Base-by-base conservation (phyloP, 2,113 vertebrate genomes). In the Chrysochloris asiatica region DNA sequence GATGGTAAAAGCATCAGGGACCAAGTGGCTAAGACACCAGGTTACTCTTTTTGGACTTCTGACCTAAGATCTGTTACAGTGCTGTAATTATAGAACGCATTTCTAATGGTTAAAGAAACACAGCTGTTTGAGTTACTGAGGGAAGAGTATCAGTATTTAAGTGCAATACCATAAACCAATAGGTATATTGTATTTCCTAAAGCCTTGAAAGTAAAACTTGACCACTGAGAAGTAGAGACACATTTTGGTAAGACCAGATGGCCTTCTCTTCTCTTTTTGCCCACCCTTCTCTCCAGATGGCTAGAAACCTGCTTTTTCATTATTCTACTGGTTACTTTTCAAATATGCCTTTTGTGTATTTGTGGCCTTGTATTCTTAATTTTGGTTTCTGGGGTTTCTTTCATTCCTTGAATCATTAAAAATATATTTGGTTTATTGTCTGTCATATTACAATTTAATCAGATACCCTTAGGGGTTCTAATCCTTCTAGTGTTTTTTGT, bases 81-180 rank as follows among this genome's bases (percentile, higher is more conserved):
- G 0, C 43, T 76, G 50, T 92, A 89, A 93, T 93, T 91, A 91
- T 69, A 89, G 56, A 86, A 71, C 43, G 47, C 67, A 89, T 65
- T 56, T 79, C 65, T 81, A 91, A 83, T 83, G 36, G 52, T 36
- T 84, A 79, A 88, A 91, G 84, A 96, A 95, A 75, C 71, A 80
- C 33, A 94, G 59, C 50, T 95, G 56, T 94, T 95, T 48, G 45
- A 88, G 14, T 90, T 84, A 52, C 26, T 73, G 8, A 52, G 48
- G 75, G 61, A 61, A 11, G 56, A 72, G n/a, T n/a, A 33, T 76
- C 38, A 52, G 50, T 38, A 24, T 52, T 81, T n/a, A 88, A 88
- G 78, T 67, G 26, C 52, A 52, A 0, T 75, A 16, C 54, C 36
- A n/a, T 89, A 89, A 91, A 89, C 47, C 24, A 85, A 73, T 54